Percentiles rank a stretch among this genome's conserved stretches.
Conservation (phyloP, 2,797 vertebrate genomes). For the Enteromius treurensis region DNA sequence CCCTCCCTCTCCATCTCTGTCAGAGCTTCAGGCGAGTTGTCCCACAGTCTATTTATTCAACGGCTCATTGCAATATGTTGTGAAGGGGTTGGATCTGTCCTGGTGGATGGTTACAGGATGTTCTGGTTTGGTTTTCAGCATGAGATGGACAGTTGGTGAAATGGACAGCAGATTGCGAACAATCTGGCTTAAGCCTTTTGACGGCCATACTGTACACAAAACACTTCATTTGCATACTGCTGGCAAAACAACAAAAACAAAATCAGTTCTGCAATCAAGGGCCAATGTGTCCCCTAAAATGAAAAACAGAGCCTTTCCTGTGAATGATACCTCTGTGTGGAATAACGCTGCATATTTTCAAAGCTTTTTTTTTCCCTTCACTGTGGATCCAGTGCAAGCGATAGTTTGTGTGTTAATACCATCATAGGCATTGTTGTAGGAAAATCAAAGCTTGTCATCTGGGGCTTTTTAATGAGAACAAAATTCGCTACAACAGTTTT, state of each 20-base stretch:
- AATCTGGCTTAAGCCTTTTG: slow-evolving; percentile 40
- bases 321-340: slow-evolving; percentile 32
- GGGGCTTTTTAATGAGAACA: slow-evolving; percentile 33
- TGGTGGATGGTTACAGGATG: slow-evolving; percentile 39
- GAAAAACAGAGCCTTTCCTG: slow-evolving; percentile 24
- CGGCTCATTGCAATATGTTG: slow-evolving; percentile 23
- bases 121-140: slow-evolving; percentile 48
- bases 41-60: slow-evolving; percentile 18
- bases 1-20: neutral
- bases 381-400: neutral
- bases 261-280: slow-evolving; percentile 35
- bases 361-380: neutral
- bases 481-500: slow-evolving; percentile 27
- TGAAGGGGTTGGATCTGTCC: slow-evolving; percentile 23
- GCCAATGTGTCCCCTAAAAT: slow-evolving; percentile 32
- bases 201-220: slow-evolving; percentile 31
- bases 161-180: slow-evolving; percentile 45
- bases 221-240: slow-evolving; percentile 44
- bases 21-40: slow-evolving; percentile 10
- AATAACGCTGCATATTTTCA: slow-evolving; percentile 19
- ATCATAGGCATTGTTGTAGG: slow-evolving; percentile 29
- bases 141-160: slow-evolving; percentile 48
- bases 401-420: slow-evolving; percentile 1
- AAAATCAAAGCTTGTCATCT: slow-evolving; percentile 40
- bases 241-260: slow-evolving; percentile 33